Evolutionary conservation across 1,140 invertebrate species (phyloP).

Genomic region (Diabrotica undecimpunctata): DNA sequence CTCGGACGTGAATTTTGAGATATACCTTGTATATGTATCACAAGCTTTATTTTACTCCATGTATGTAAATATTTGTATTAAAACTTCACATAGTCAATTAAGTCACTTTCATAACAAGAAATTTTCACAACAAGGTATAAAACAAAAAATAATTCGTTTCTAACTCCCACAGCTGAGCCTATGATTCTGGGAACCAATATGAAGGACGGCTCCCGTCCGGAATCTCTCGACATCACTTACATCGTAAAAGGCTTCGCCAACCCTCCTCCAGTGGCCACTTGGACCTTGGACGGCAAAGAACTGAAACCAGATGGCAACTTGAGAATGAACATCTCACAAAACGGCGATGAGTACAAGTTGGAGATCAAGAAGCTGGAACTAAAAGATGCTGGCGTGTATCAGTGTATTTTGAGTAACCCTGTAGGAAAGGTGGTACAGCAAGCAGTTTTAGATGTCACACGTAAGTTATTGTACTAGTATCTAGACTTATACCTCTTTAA

Average conservation of each 20-base stretch:
- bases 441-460: conserved; percentile 66
- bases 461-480: conserved; percentile 59
- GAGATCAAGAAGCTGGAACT: conserved; percentile 65
- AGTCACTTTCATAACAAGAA: no score
- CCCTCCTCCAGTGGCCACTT: conserved; percentile 72
- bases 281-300: conserved; percentile 65
- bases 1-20: no score
- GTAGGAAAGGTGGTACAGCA: conserved; percentile 68
- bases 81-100: no score
- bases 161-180: conserved; percentile 64
- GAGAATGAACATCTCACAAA: conserved; percentile 58
- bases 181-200: conserved; percentile 67
- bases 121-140: no score
- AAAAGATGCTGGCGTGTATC: conserved; percentile 73
- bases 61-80: no score
- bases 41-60: no score
- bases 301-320: conserved; percentile 34
- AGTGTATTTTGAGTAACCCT: conserved; percentile 70
- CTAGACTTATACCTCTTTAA: no score
- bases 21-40: no score
- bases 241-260: conserved; percentile 67
- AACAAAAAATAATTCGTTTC: neutral
- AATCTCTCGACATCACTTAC: conserved; percentile 70
- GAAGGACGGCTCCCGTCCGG: conserved; percentile 69
- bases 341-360: conserved; percentile 70